Conservation (phyloP, 2,888 invertebrate genomes). For the Stenchaetothrips biformis region DNA sequence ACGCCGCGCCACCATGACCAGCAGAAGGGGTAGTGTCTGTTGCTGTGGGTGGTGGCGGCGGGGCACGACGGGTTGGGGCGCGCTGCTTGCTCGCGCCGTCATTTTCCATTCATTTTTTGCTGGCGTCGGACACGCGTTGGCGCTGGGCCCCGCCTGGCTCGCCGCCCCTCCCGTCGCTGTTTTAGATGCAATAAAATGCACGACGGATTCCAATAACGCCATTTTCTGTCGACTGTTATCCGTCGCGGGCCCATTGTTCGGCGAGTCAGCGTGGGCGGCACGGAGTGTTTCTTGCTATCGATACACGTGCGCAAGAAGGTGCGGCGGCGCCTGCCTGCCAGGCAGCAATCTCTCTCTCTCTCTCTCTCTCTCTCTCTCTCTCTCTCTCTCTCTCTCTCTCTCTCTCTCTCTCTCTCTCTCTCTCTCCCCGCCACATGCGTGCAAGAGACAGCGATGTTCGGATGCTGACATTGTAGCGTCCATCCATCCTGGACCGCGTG, state of each 20-base stretch:
- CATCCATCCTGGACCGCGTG: too few relatives aligned
- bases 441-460: too few relatives aligned
- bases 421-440: neutral
- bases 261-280: neutral
- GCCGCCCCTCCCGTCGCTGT: neutral
- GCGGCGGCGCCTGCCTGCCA: neutral
- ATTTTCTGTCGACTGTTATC: conserved; percentile 21
- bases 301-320: neutral
- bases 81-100: neutral
- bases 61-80: neutral
- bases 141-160: neutral
- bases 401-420: neutral
- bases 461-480: too few relatives aligned
- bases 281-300: neutral
- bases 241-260: neutral
- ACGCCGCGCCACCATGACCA: neutral
- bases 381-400: neutral
- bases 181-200: conserved; percentile 22
- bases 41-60: neutral
- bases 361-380: neutral
- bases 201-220: conserved; percentile 18
- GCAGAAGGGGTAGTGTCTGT: neutral
- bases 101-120: conserved; percentile 5
- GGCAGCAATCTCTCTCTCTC: neutral
- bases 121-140: neutral